phyloP scores from a whole-genome alignment of 2,888 invertebrate genomes.

The Lagria hirta region DNA sequence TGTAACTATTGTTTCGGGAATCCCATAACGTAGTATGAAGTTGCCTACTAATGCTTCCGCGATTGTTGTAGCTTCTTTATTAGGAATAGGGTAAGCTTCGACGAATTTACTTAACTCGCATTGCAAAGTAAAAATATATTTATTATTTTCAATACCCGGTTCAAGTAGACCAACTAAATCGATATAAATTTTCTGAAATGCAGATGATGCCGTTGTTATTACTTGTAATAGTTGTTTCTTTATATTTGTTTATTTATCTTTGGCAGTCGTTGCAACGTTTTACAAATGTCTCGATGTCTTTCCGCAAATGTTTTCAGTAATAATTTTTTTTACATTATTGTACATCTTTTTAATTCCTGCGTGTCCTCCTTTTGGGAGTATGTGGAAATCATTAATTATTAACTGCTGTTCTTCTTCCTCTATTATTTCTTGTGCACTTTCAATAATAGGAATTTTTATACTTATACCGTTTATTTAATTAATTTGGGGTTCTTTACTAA shows the following conservation, averaged over 20 bases:
- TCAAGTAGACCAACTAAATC: slow-evolving; percentile 27
- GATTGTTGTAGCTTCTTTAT: slow-evolving; percentile 20
- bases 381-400: slow-evolving; percentile 3
- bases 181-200: slow-evolving; percentile 29
- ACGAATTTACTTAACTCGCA: slow-evolving; percentile 29
- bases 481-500: slow-evolving; percentile 1
- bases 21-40: slow-evolving; percentile 29
- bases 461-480: slow-evolving; percentile 1
- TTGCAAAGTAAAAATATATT: slow-evolving; percentile 25
- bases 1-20: slow-evolving; percentile 25
- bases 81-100: slow-evolving; percentile 21
- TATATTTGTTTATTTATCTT: slow-evolving; percentile 10
- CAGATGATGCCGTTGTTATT: slow-evolving; percentile 25
- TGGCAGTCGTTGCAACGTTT: slow-evolving; percentile 22
- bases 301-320: slow-evolving; percentile 17
- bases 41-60: slow-evolving; percentile 28
- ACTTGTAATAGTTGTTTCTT: slow-evolving; percentile 19
- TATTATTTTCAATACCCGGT: slow-evolving; percentile 11
- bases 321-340: slow-evolving; percentile 18
- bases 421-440: neutral
- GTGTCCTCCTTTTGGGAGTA: neutral
- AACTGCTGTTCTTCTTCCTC: neutral
- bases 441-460: slow-evolving; percentile 3
- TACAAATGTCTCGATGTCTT: neutral
- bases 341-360: neutral